Evolutionary conservation across 92 coral and sea anemone genomes (phyloP), one percentile per base, ranked within the genome.

Genomic region (Palythoa grandiflora): DNA sequence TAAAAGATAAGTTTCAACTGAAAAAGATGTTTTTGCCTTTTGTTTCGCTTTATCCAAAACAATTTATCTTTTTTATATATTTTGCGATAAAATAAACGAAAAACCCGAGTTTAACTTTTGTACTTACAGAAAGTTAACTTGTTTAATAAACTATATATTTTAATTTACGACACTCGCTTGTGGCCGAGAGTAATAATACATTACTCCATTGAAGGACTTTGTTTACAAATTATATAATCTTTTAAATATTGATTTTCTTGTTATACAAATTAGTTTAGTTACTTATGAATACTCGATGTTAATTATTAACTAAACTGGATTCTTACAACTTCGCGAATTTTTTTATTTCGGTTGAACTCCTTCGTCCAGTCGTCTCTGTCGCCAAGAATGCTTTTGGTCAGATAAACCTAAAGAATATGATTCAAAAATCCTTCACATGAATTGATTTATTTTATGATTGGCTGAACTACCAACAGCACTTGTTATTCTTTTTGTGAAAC

Each of bases 291-390:
- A 84, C 17, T 77, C 21, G 28, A 77, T 91, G 68, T 38, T 63
- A 65, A 65, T 21, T 47, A 47, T 52, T 40, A 63, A 71, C 20
- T 44, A 65, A 88, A 71, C 75, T 60, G 53, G 71, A 68, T 80
- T 68, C 94, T 91, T 91, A 91, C 94, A 61, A 89, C 91, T 91
- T 91, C 84, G 80, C 85, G 94, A 77, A 91, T 88, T 84, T 89
- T 83, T 78, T 91, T 84, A 86, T 91, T 91, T 86, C 92, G 83
- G 80, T 83, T 88, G 66, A 78, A 88, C 87, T 83, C 92, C 59
- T 89, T 91, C 77, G 84, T 88, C 78, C 94, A 61, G 87, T 91
- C 86, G 52, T 81, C 76, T 66, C 50, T 75, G 73, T 81, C 63
- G 86, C 86, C 86, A 81, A 81, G 86, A 65, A 81, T 81, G 75